phyloP scores from a whole-genome alignment of 2,888 invertebrate genomes.

The Macaria liturata region DNA sequence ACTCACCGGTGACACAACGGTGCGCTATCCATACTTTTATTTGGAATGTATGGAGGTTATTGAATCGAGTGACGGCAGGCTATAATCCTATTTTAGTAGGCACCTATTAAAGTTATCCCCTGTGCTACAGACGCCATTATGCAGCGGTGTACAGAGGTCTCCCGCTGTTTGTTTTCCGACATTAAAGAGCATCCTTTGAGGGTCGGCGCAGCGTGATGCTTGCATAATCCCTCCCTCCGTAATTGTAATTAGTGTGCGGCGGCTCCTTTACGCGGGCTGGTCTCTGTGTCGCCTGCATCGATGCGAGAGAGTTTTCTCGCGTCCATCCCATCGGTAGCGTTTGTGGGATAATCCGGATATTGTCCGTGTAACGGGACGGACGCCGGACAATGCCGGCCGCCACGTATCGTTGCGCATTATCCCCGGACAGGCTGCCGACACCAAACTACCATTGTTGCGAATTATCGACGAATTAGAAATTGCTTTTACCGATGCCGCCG shows the following conservation, averaged over 20 bases:
- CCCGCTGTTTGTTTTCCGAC: conserved; percentile 75
- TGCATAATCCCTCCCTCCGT: conserved; percentile 68
- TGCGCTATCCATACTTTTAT: background rate
- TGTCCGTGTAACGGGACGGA: conserved; percentile 71
- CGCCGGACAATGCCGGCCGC: conserved; percentile 60
- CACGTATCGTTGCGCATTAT: conserved; percentile 78
- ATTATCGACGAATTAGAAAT: conserved; percentile 78
- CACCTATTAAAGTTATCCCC: conserved; percentile 39
- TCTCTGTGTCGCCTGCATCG: conserved; percentile 69
- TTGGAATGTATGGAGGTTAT: background rate
- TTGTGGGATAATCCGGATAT: conserved; percentile 75
- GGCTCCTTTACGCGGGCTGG: conserved; percentile 62
- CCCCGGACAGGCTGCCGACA: conserved; percentile 60
- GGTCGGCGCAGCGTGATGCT: conserved; percentile 61
- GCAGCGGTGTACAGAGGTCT: conserved; percentile 36
- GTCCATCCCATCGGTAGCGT: conserved; percentile 67
- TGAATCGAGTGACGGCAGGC: conserved; percentile 28
- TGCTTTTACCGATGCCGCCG: conserved; percentile 60
- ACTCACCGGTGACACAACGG: background rate
- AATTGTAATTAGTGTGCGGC: conserved; percentile 72
- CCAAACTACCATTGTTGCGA: conserved; percentile 67
- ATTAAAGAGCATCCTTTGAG: conserved; percentile 56
- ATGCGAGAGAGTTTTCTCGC: conserved; percentile 76
- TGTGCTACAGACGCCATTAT: conserved; percentile 22
- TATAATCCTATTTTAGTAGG: conserved; percentile 40